Conservation (phyloP, 35 echinoderm and acorn worm genomes). For the Hemicentrotus pulcherrimus region DNA sequence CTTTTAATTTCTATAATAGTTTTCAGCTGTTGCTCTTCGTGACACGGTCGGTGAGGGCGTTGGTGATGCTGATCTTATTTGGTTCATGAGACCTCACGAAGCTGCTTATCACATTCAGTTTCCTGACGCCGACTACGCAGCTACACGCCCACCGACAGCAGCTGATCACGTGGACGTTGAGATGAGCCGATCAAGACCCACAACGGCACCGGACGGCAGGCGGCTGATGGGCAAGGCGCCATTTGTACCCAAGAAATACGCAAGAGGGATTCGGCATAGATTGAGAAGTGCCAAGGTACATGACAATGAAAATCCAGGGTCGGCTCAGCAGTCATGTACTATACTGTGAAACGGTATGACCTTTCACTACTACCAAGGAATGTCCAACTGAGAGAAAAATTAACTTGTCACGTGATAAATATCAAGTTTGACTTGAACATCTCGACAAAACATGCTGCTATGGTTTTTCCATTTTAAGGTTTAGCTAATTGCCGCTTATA, state of each 20-base stretch:
- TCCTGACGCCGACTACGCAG: slow-evolving; percentile 10
- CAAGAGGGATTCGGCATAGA: neutral
- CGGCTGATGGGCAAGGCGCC: slow-evolving; percentile 23
- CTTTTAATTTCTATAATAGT: slow-evolving; percentile 23
- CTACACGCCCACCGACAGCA: neutral
- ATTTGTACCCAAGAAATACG: slow-evolving; percentile 46
- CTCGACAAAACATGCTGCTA: too few relatives aligned
- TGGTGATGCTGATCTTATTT: slow-evolving; percentile 69
- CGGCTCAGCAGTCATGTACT: neutral
- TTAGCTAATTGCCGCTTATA: too few relatives aligned
- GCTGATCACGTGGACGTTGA: neutral
- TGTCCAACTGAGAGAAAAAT: too few relatives aligned
- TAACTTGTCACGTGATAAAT: too few relatives aligned
- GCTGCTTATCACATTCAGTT: slow-evolving; percentile 58
- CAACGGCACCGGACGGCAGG: slow-evolving; percentile 5
- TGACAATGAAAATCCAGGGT: neutral
- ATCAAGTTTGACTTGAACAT: too few relatives aligned
- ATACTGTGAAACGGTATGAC: neutral
- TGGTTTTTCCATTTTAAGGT: too few relatives aligned
- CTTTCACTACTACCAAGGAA: too few relatives aligned
- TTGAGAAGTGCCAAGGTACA: slow-evolving; percentile 31
- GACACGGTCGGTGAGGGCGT: slow-evolving; percentile 66
- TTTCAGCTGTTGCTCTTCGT: slow-evolving; percentile 51
- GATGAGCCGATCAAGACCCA: neutral
- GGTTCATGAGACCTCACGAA: slow-evolving; percentile 84